Evolutionary conservation across 2,113 vertebrate genomes (phyloP).

Genomic region (Dromas ardeola): DNA sequence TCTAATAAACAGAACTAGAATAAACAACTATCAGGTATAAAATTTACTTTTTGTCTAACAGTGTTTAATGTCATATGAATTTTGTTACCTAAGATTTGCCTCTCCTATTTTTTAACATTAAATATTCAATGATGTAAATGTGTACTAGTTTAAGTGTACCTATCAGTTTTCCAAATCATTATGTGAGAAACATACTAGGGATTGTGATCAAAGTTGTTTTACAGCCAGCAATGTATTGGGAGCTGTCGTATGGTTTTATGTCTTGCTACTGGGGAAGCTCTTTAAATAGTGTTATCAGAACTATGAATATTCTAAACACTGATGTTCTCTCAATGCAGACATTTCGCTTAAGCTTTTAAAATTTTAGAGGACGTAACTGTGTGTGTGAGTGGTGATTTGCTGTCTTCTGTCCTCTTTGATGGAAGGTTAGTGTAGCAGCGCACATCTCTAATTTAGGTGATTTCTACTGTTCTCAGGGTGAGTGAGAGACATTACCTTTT

Average conservation of each 20-base stretch:
- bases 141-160: not conserved
- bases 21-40: not conserved
- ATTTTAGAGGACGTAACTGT: not conserved
- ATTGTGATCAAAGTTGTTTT: not conserved
- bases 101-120: not conserved
- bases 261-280: not conserved
- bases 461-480: not conserved
- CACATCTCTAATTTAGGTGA: not conserved
- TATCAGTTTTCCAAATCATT: not conserved
- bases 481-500: not conserved
- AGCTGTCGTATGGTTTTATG: not conserved
- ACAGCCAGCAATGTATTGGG: not conserved
- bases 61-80: not conserved
- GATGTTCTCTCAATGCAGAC: not conserved
- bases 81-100: not conserved
- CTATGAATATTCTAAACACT: not conserved
- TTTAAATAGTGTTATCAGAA: not conserved
- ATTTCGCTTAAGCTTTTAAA: constrained; percentile 9
- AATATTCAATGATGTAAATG: not conserved
- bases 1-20: not conserved
- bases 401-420: not conserved
- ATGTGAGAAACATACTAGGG: not conserved
- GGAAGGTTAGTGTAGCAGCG: not conserved
- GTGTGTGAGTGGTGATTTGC: not conserved
- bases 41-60: not conserved